A percentile compares a stretch with the other conserved stretches of the same genome.
These are phyloP conservation scores for Cantharis rustica DNA, from an alignment of 2,888 invertebrate species.

Conservation along the genomic window DNA sequence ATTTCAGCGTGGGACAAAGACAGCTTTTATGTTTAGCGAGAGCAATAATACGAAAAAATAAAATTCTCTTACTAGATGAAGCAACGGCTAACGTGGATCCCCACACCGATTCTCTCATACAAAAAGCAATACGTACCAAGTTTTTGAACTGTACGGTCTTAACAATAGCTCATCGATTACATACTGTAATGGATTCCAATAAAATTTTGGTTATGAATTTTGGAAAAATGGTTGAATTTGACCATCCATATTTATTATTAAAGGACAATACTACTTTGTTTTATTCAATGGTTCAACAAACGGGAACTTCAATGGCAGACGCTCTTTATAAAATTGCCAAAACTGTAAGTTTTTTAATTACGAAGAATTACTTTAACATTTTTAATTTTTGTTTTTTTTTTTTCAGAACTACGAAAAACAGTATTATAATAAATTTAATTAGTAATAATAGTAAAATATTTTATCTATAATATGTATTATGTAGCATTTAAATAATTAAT, in stretches of 20 bases:
- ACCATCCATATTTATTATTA: conserved; percentile 69
- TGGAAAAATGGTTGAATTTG: conserved; percentile 73
- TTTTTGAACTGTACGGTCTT: conserved; percentile 76
- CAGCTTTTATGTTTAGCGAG: conserved; percentile 70
- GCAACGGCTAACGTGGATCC: conserved; percentile 80
- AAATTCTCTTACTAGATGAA: conserved; percentile 58
- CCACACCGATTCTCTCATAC: conserved; percentile 73
- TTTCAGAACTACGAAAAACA: background rate
- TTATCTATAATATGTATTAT: background rate
- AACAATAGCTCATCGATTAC: conserved; percentile 78
- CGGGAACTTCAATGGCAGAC: conserved; percentile 53
- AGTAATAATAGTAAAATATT: background rate
- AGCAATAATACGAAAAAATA: conserved; percentile 55
- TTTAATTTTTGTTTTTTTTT: background rate
- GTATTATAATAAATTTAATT: background rate
- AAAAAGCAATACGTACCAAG: conserved; percentile 71
- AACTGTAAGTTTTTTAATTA: background rate
- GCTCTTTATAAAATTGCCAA: background rate
- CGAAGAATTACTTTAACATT: background rate
- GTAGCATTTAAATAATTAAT: background rate
- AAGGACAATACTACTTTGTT: conserved; percentile 63
- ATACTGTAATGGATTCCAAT: conserved; percentile 83
- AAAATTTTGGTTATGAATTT: conserved; percentile 77
- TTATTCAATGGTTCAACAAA: conserved; percentile 67
- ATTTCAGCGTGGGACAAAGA: conserved; percentile 55